Base-by-base conservation (phyloP, 2,888 invertebrate genomes). In the Ophioninae sp. region DNA sequence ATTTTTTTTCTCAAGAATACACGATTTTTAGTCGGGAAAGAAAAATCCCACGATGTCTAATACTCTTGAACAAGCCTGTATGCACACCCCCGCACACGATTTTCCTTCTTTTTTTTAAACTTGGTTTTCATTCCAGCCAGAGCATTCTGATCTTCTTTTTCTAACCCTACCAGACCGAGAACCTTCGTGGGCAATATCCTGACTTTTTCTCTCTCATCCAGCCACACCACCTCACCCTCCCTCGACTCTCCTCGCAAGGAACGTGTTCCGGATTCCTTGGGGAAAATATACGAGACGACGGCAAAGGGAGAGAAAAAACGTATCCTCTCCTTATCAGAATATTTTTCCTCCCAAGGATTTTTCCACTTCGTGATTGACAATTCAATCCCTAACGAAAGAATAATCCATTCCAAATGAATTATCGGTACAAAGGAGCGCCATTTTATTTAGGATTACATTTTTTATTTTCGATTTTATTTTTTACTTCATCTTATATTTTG, bases 251-350 rank as follows among this genome's bases (percentile, higher is more conserved):
- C n/a, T 2, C 21, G n/a, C 84, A 56, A 56, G 72, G 73, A 23
- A 85, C 85, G 85, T 86, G 86, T 84, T 84, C 83, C 85, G 83
- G 78, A 81, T 84, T 79, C 72, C 57, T 69, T n/a, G 44, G 78
- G 67, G 73, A 79, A 59, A 79, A 79, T 64, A 65, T 65, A 79
- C 73, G 59, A 61, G 37, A 44, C 6, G 30, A 68, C 67, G 44
- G 21, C 41, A 20, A 59, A 41, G 69, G 7, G 41, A 62, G 61
- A 59, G 67, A 75, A 73, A 70, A 80, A 78, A 83, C 62, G 76
- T 79, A 69, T 79, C 68, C 72, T 64, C 84, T 61, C 75, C 72
- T 68, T 79, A 68, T 50, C 72, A 61, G 72, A 10, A 56, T 67
- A 75, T 65, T 65, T 50, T 78, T 65, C 69, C 44, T 23, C 77